Evolutionary conservation across 2,888 invertebrate genomes (phyloP), one percentile per base, ranked within the genome.

Genomic region (Athalia cordata): DNA sequence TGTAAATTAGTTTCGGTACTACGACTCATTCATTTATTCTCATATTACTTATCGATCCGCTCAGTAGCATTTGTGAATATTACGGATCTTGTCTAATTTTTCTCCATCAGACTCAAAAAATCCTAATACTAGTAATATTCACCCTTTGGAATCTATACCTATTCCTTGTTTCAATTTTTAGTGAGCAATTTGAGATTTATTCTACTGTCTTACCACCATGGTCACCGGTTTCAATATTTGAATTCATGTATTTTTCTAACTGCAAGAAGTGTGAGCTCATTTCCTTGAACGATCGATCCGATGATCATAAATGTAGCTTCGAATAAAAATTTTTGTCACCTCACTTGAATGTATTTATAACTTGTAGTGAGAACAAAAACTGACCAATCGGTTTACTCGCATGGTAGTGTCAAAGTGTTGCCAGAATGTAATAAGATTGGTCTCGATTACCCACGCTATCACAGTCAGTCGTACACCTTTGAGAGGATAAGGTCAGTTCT

Each of bases 391-490:
- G 62, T 78, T 50, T 11, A 55, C 47, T 50, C 72, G 29, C 9
- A 47, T 74, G 72, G 74, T 55, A 64, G 55, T 78, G 62, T 62
- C 72, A 74, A 78, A 45, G 65, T 68, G 15, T 49, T 64, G 50
- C 78, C 55, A 15, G 62, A 75, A 74, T 78, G 59, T 78, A 78
- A 74, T 78, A 55, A 78, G 72, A 43, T 61, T 57, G 74, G 74
- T 78, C 50, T 78, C 55, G 52, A 74, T 74, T 78, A 78, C 74
- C 47, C 68, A 59, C 57, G 65, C 70, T 78, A 72, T 64, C 65
- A 70, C 74, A 78, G 78, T 78, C 64, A 57, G 65, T 52, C 15
- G 72, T 13, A 61, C 78, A 78, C 78, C 78, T 78, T 74, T 65
- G 74, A 47, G 52, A 50, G 52, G 55, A 67, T 74, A 78, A 78